Evolutionary conservation across 2,888 invertebrate genomes (phyloP).

Genomic region (Brachyopa scutellaris): DNA sequence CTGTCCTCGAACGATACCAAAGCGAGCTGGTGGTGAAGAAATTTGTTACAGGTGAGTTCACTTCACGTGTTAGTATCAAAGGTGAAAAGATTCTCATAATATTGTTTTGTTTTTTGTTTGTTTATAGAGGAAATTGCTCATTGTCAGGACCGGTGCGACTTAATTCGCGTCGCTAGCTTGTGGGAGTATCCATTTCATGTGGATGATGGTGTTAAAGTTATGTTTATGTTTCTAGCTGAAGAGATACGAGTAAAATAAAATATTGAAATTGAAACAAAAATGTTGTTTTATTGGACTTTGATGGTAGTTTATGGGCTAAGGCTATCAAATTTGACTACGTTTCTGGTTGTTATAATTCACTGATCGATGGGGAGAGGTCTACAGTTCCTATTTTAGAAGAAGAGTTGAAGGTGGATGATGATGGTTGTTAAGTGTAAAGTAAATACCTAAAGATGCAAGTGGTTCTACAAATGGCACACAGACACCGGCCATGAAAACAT

Average conservation of each 20-base stretch:
- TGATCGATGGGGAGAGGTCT: no score
- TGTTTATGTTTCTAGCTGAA: slow-evolving; percentile 76
- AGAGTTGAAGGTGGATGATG: no score
- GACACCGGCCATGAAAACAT: no score
- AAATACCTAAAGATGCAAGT: no score
- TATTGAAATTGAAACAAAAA: not conserved
- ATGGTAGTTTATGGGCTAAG: no score
- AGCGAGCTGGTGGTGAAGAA: slow-evolving; percentile 77
- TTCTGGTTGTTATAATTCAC: no score
- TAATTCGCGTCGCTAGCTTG: slow-evolving; percentile 75
- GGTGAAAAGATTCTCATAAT: not conserved
- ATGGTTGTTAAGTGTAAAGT: no score
- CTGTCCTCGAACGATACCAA: slow-evolving; percentile 75
- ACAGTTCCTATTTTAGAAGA: no score
- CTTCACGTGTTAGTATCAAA: not conserved
- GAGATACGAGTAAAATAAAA: slow-evolving; percentile 74
- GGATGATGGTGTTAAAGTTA: slow-evolving; percentile 75
- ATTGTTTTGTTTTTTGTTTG: no score
- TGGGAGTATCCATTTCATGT: slow-evolving; percentile 79
- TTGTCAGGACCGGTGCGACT: slow-evolving; percentile 74
- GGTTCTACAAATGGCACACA: no score
- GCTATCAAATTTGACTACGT: no score
- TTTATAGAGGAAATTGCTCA: slow-evolving; percentile 78
- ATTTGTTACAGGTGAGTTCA: slow-evolving; percentile 76
- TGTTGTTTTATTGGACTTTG: not conserved